Evolutionary conservation across 2,113 vertebrate genomes (phyloP).

Genomic region (Heteronetta atricapilla): DNA sequence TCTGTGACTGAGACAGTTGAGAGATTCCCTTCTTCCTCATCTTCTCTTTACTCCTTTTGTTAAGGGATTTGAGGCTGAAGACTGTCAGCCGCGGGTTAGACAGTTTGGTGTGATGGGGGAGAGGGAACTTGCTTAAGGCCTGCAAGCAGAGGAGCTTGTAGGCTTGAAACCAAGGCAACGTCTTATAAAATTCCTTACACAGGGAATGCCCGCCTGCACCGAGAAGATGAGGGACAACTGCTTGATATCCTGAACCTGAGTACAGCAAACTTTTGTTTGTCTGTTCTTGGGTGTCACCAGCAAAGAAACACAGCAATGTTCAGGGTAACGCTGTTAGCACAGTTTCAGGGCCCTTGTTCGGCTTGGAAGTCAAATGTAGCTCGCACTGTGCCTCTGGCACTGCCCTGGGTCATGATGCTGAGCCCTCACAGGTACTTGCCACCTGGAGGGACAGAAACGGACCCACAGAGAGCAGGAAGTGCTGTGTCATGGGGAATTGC

Average conservation of each 20-base stretch:
- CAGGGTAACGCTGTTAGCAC: not conserved
- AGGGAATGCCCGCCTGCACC: not conserved
- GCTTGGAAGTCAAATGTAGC: not conserved
- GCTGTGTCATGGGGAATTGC: not conserved
- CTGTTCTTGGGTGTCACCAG: too few relatives aligned
- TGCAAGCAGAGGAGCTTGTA: not conserved
- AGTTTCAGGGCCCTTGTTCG: not conserved
- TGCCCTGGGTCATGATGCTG: not conserved
- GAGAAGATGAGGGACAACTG: not conserved
- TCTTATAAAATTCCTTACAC: not conserved
- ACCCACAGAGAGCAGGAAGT: too few relatives aligned
- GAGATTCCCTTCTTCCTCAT: not conserved
- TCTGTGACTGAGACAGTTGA: not conserved
- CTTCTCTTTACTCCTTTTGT: too few relatives aligned
- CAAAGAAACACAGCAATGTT: not conserved
- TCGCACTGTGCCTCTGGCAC: not conserved
- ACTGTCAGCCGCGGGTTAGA: too few relatives aligned
- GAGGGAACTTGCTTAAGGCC: not conserved
- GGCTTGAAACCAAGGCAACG: not conserved
- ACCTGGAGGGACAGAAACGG: not conserved
- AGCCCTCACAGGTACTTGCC: too few relatives aligned
- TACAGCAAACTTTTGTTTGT: not conserved
- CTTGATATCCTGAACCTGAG: too few relatives aligned
- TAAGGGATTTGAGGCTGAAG: not conserved
- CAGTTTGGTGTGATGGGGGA: not conserved